A percentile compares a stretch with the other conserved stretches of the same genome.
These are phyloP conservation scores for Pherbina coryleti DNA, from an alignment of 2,888 invertebrate genomes.

Conservation along the genomic window DNA sequence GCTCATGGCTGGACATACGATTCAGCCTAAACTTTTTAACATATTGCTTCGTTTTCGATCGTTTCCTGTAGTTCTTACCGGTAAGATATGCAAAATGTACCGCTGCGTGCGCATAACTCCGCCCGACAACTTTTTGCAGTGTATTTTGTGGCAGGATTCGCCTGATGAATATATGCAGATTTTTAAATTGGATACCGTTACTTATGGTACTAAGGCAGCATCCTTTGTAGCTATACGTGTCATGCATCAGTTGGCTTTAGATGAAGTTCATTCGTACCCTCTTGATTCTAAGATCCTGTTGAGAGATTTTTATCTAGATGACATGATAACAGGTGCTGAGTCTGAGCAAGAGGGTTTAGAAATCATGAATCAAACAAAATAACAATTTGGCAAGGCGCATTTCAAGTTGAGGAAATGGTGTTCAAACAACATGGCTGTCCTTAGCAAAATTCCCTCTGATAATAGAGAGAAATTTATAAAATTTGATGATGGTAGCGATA, in stretches of 20 bases:
- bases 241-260: conserved; percentile 34
- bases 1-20: conserved; percentile 39
- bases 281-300: conserved; percentile 43
- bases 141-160: too few relatives aligned
- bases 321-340: conserved; percentile 43
- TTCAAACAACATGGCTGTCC: conserved; percentile 29
- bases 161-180: too few relatives aligned
- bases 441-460: neutral
- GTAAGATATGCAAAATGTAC: too few relatives aligned
- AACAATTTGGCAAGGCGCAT: conserved; percentile 1
- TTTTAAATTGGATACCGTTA: too few relatives aligned
- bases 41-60: conserved; percentile 39
- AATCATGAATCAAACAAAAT: conserved; percentile 18
- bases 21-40: conserved; percentile 35
- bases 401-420: conserved; percentile 45
- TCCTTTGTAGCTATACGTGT: too few relatives aligned
- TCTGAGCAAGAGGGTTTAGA: conserved; percentile 37
- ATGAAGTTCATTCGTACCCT: conserved; percentile 58
- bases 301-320: too few relatives aligned
- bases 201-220: too few relatives aligned
- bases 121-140: too few relatives aligned
- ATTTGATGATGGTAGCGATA: conserved; percentile 34
- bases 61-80: conserved; percentile 33
- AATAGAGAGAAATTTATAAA: neutral
- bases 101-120: too few relatives aligned